These are phyloP conservation scores for Ceratosolen solmsi DNA, from an alignment of 1,140 invertebrate genomes.

Conservation along the genomic window DNA sequence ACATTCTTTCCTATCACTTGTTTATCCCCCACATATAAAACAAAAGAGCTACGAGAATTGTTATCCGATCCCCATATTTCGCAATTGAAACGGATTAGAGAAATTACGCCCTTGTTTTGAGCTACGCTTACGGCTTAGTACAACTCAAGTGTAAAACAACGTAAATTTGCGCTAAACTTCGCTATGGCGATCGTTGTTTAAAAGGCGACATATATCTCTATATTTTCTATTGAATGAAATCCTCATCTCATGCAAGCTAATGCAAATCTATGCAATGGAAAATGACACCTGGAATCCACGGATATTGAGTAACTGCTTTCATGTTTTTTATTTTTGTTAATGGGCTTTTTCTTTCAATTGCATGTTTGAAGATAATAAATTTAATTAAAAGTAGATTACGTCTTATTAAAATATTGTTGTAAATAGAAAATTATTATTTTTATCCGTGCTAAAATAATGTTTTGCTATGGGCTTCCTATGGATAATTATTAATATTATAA, in stretches of 20 bases:
- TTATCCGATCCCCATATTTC: conserved; percentile 56
- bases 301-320: conserved; percentile 10
- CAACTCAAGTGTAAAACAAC: neutral
- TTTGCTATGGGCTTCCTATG: too few species aligned
- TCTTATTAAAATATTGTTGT: neutral
- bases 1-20: conserved; percentile 62
- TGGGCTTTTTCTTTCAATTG: neutral
- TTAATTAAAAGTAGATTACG: conserved; percentile 1
- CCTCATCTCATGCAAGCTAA: neutral
- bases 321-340: neutral
- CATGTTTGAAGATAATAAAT: conserved; percentile 9
- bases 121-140: neutral
- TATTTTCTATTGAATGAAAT: neutral
- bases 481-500: too few species aligned
- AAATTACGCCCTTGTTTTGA: conserved; percentile 14
- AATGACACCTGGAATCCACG: neutral
- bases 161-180: neutral
- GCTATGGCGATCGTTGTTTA: neutral
- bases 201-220: neutral
- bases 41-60: conserved; percentile 64
- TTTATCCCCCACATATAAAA: conserved; percentile 58
- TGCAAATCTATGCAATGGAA: neutral
- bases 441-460: neutral
- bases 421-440: neutral
- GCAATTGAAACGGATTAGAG: conserved; percentile 69